These are phyloP conservation scores for Leucoraja erinaceus DNA, from an alignment of 2,113 vertebrate genomes.

Conservation along the genomic window DNA sequence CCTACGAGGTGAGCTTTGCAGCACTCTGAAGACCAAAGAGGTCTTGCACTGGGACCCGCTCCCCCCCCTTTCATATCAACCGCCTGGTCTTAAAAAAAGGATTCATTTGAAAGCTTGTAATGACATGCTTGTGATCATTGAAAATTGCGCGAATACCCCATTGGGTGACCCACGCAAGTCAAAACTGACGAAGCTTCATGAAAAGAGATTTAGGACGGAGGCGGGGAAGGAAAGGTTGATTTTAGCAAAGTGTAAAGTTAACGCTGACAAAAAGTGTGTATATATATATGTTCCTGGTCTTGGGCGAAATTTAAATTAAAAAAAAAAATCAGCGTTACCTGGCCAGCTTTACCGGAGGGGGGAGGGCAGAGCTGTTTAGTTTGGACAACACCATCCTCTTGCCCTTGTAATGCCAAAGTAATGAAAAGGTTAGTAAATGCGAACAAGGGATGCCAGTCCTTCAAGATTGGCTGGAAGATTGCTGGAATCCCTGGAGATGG, in stretches of 20 bases:
- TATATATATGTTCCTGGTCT: no score
- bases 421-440: neutral
- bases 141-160: neutral
- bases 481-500: neutral
- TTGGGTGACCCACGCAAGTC: neutral
- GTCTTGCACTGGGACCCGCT: neutral
- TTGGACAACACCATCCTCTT: no score
- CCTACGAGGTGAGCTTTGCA: conserved; percentile 56
- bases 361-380: neutral
- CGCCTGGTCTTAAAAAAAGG: neutral
- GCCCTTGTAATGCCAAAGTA: neutral
- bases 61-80: neutral
- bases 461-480: neutral
- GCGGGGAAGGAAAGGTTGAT: neutral
- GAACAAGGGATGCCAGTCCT: neutral
- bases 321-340: no score
- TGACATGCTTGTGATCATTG: neutral
- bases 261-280: neutral
- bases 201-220: no score
- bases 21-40: neutral
- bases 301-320: no score
- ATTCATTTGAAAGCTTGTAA: neutral
- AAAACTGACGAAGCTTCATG: neutral
- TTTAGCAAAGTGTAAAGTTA: neutral
- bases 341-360: neutral